These are phyloP conservation scores for Acanthacorydalis orientalis DNA, from an alignment of 2,888 invertebrate genomes.

Conservation along the genomic window DNA sequence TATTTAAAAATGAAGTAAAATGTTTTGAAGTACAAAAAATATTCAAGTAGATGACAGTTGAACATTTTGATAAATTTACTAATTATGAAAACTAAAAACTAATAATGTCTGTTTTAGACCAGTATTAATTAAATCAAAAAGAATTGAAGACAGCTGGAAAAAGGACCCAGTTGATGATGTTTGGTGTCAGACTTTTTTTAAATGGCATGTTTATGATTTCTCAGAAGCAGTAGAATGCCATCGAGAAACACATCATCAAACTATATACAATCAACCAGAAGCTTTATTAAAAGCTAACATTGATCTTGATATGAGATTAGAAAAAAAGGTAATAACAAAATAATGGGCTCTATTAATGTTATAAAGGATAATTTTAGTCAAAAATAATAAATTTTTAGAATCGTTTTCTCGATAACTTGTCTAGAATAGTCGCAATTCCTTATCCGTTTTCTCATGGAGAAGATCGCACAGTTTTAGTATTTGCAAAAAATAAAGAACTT, in stretches of 20 bases:
- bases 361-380: slow-evolving; percentile 2
- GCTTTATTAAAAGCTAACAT: slow-evolving; percentile 50
- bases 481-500: slow-evolving; percentile 49
- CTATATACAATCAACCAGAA: slow-evolving; percentile 61
- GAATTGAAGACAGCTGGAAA: slow-evolving; percentile 40
- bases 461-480: slow-evolving; percentile 51
- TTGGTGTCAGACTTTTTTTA: slow-evolving; percentile 35
- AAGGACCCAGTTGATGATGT: slow-evolving; percentile 45
- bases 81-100: too few relatives aligned
- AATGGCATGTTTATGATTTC: slow-evolving; percentile 45
- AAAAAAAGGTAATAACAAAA: slow-evolving; percentile 35
- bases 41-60: neutral
- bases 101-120: too few relatives aligned
- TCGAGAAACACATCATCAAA: slow-evolving; percentile 66
- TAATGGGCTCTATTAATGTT: neutral
- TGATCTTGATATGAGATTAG: slow-evolving; percentile 66
- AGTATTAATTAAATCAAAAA: slow-evolving; percentile 29
- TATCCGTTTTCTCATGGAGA: slow-evolving; percentile 52
- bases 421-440: slow-evolving; percentile 46
- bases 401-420: slow-evolving; percentile 51
- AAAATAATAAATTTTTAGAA: slow-evolving; percentile 26
- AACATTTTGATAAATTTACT: neutral
- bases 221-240: slow-evolving; percentile 62
- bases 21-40: too few relatives aligned
- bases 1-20: too few relatives aligned